These are phyloP conservation scores for Danaus melanippus DNA, from an alignment of 1,140 invertebrate species.

Conservation along the genomic window DNA sequence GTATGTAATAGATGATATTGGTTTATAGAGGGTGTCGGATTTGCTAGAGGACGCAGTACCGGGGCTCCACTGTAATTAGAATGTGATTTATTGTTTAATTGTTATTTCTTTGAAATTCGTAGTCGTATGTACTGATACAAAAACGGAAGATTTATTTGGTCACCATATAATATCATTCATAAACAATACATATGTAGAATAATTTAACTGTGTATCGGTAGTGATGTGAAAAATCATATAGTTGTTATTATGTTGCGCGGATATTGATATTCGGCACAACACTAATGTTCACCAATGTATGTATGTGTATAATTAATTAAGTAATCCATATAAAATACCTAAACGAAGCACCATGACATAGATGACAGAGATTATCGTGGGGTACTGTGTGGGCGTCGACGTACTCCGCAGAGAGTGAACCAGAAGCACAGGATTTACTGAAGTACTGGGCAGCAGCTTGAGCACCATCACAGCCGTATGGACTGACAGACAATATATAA, in stretches of 20 bases:
- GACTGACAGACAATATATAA: constrained; percentile 56
- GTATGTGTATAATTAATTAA: neutral
- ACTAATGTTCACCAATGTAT: neutral
- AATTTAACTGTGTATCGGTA: too few species aligned
- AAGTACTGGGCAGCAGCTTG: constrained; percentile 94
- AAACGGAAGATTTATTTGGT: too few species aligned
- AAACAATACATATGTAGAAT: too few species aligned
- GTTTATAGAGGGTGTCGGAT: too few species aligned
- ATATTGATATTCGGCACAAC: neutral
- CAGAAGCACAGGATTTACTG: constrained; percentile 91
- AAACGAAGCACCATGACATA: constrained; percentile 91
- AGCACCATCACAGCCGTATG: constrained; percentile 92
- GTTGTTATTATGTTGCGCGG: too few species aligned
- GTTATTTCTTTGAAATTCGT: neutral
- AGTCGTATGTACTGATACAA: too few species aligned
- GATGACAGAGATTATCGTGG: constrained; percentile 93
- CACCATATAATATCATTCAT: too few species aligned
- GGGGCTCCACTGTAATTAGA: too few species aligned
- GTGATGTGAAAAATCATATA: too few species aligned
- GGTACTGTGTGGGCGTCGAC: constrained; percentile 78
- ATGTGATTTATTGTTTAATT: too few species aligned
- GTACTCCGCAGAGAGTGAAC: constrained; percentile 88
- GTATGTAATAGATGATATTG: too few species aligned
- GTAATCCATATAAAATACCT: constrained; percentile 68
- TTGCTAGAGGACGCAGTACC: too few species aligned